A percentile compares a stretch with the other conserved stretches of the same genome.
Conservation (phyloP, 2,113 vertebrate species). For the Lota lota region DNA sequence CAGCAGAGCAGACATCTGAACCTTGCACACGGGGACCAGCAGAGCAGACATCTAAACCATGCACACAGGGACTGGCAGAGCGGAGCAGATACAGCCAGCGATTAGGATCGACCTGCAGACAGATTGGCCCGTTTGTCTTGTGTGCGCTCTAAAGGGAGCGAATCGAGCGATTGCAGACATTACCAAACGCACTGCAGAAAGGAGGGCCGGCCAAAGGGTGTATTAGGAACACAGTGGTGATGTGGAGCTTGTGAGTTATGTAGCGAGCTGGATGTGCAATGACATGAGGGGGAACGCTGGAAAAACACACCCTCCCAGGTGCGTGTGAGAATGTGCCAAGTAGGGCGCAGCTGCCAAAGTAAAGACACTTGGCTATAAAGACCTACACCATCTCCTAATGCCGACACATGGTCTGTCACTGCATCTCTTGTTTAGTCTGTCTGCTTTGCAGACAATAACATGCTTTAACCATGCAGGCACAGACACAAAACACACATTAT, state of each 20-base stretch:
- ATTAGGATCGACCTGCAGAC: conserved; percentile 53
- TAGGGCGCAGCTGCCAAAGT: too few relatives aligned
- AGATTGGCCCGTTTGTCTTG: conserved; percentile 39
- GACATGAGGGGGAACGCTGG: not conserved
- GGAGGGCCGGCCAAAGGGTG: conserved; percentile 53
- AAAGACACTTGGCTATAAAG: too few relatives aligned
- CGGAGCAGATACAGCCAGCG: conserved; percentile 51
- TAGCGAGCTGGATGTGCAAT: conserved; percentile 8
- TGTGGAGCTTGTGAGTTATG: conserved; percentile 37
- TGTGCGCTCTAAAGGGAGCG: conserved; percentile 45
- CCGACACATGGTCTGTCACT: too few relatives aligned
- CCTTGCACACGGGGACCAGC: not conserved
- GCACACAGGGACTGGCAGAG: conserved; percentile 16
- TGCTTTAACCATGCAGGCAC: too few relatives aligned
- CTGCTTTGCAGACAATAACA: too few relatives aligned
- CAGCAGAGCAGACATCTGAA: conserved; percentile 16
- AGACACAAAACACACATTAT: too few relatives aligned
- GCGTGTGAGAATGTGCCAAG: not conserved
- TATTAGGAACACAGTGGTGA: conserved; percentile 36
- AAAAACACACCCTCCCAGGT: too few relatives aligned
- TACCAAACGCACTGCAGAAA: conserved; percentile 39
- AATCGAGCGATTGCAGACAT: conserved; percentile 49
- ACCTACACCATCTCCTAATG: too few relatives aligned
- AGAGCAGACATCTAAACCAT: conserved; percentile 20
- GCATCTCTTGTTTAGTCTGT: too few relatives aligned